Evolutionary conservation across 2,888 invertebrate genomes (phyloP).

Genomic region (Caenorhabditis plicata): DNA sequence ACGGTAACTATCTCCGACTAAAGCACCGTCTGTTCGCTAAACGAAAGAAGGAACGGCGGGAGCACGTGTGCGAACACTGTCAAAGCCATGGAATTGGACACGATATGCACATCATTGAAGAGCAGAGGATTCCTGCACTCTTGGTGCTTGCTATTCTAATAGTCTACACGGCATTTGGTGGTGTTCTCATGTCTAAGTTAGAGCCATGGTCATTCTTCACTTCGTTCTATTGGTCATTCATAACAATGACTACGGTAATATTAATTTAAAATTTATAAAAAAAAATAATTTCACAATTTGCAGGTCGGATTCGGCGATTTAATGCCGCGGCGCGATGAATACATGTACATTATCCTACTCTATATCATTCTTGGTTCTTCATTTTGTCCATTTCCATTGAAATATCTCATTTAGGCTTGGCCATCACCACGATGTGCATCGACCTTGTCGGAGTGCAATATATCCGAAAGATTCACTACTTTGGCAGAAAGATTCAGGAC

Average conservation of each 20-base stretch:
- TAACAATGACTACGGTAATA: slow-evolving; percentile 65
- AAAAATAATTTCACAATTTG: slow-evolving; percentile 9
- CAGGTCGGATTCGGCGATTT: slow-evolving; percentile 66
- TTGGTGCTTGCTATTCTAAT: slow-evolving; percentile 64
- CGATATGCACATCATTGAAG: slow-evolving; percentile 59
- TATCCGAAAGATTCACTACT: slow-evolving; percentile 66
- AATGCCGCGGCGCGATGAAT: slow-evolving; percentile 63
- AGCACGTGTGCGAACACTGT: slow-evolving; percentile 63
- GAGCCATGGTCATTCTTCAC: slow-evolving; percentile 65
- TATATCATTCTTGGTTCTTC: slow-evolving; percentile 63
- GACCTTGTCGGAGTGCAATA: slow-evolving; percentile 66
- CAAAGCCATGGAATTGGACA: slow-evolving; percentile 54
- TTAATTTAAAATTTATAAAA: neutral
- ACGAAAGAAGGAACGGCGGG: slow-evolving; percentile 38
- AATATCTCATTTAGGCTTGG: slow-evolving; percentile 50
- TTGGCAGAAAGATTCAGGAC: slow-evolving; percentile 65
- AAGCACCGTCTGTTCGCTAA: slow-evolving; percentile 42
- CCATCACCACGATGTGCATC: slow-evolving; percentile 66
- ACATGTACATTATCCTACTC: slow-evolving; percentile 64
- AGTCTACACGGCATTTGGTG: slow-evolving; percentile 65
- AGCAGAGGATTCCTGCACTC: slow-evolving; percentile 64
- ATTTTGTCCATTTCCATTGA: neutral
- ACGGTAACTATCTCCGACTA: slow-evolving; percentile 60
- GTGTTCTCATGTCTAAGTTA: slow-evolving; percentile 62
- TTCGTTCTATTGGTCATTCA: slow-evolving; percentile 66